Evolutionary conservation across 2,113 vertebrate species (phyloP).

Genomic region (Lipotes vexillifer): DNA sequence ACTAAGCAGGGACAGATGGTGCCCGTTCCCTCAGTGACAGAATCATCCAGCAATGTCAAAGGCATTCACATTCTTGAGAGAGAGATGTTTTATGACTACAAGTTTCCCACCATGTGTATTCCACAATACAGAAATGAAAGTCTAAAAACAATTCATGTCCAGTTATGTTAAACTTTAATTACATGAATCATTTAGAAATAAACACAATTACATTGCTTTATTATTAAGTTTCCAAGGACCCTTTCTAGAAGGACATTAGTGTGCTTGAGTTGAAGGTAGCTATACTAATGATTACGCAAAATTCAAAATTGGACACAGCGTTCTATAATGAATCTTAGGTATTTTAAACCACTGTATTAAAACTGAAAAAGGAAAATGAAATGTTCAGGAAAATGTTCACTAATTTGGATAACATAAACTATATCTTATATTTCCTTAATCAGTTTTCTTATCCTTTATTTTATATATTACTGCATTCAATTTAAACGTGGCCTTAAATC

Average conservation of each 20-base stretch:
- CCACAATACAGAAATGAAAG: constrained; percentile 39
- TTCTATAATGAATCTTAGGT: neutral
- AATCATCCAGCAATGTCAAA: constrained; percentile 50
- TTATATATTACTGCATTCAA: neutral
- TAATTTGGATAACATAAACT: neutral
- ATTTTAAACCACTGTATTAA: neutral
- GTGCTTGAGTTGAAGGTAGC: constrained; percentile 9
- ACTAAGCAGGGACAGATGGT: constrained; percentile 57
- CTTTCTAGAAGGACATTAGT: neutral
- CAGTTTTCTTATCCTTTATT: neutral
- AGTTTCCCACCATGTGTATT: constrained; percentile 34
- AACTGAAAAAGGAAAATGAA: neutral
- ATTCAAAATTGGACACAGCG: neutral
- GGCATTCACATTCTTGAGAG: constrained; percentile 59
- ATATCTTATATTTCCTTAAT: neutral
- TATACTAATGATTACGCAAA: constrained; percentile 1
- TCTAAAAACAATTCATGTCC: constrained; percentile 44
- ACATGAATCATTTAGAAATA: constrained; percentile 47
- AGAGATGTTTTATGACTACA: constrained; percentile 46
- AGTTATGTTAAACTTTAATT: constrained; percentile 57
- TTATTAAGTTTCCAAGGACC: neutral
- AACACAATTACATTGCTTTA: neutral
- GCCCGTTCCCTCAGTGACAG: constrained; percentile 52
- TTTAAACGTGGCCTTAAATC: neutral
- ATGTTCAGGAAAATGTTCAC: neutral